Conservation (phyloP, 2,888 invertebrate species). For the Steromphala cineraria region DNA sequence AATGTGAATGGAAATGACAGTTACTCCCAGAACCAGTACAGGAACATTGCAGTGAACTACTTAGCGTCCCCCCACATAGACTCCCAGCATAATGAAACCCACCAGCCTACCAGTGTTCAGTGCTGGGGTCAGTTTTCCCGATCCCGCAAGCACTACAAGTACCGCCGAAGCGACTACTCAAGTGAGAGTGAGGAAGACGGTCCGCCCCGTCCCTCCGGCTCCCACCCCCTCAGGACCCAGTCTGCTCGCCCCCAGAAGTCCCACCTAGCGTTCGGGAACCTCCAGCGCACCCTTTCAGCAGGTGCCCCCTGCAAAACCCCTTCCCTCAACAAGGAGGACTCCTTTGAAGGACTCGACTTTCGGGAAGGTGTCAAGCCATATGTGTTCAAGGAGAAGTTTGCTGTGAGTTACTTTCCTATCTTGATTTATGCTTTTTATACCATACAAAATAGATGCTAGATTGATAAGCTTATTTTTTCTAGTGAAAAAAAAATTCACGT, state of each 20-base stretch:
- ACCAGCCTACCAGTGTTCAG: constrained; percentile 35
- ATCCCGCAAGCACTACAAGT: constrained; percentile 57
- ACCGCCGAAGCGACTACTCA: constrained; percentile 65
- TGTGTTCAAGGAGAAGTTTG: constrained; percentile 63
- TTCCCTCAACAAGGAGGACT: not conserved
- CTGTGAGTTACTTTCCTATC: constrained; percentile 43
- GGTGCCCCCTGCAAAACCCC: not conserved
- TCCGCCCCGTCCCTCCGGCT: constrained; percentile 14
- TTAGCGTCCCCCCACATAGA: not conserved
- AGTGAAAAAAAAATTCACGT: too few relatives aligned
- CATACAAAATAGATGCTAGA: too few relatives aligned
- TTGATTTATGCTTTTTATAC: too few relatives aligned
- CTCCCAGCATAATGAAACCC: not conserved
- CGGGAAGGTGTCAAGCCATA: constrained; percentile 55
- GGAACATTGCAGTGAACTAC: not conserved
- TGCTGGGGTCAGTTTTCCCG: constrained; percentile 67
- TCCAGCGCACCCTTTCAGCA: not conserved
- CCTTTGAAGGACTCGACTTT: constrained; percentile 15
- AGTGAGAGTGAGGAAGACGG: constrained; percentile 67
- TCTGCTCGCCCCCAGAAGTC: constrained; percentile 20
- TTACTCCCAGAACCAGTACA: constrained; percentile 6
- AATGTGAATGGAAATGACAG: constrained; percentile 26
- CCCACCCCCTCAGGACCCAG: constrained; percentile 12
- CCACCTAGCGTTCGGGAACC: not conserved
- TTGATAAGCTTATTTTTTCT: too few relatives aligned